Conservation (phyloP, 2,797 vertebrate species). For the Syngnathus rostellatus region DNA sequence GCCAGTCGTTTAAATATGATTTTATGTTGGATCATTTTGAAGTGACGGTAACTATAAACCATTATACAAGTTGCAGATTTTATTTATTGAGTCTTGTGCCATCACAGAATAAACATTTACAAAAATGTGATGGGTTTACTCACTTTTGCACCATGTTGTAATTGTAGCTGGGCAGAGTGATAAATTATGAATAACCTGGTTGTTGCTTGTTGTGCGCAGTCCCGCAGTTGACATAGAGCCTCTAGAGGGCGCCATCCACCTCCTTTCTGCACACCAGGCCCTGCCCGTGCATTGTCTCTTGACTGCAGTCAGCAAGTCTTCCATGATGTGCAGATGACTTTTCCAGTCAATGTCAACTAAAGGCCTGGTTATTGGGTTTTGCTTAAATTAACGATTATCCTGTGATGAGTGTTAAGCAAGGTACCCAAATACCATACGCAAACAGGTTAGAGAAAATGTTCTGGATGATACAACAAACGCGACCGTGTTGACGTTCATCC, state of each 20-base stretch:
- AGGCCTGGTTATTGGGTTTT: no score
- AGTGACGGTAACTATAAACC: not conserved
- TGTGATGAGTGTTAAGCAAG: no score
- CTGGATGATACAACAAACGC: not conserved
- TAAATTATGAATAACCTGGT: no score
- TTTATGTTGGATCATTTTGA: no score
- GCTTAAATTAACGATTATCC: no score
- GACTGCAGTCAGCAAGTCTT: slow-evolving; percentile 48
- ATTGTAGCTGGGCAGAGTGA: no score
- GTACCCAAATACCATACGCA: no score
- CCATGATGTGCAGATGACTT: slow-evolving; percentile 46
- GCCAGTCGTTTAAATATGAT: no score
- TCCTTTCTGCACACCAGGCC: slow-evolving; percentile 35
- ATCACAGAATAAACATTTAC: not conserved
- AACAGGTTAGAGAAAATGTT: not conserved
- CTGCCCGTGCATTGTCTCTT: slow-evolving; percentile 20
- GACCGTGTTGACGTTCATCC: not conserved
- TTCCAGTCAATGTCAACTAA: no score
- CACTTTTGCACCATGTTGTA: slow-evolving; percentile 36
- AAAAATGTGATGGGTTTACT: no score
- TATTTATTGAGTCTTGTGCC: not conserved
- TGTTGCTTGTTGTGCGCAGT: no score
- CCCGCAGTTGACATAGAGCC: slow-evolving; percentile 40
- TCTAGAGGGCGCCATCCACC: slow-evolving; percentile 62
- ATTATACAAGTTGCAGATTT: not conserved